Base-by-base conservation (phyloP, 2,113 vertebrate genomes). In the Geococcyx californianus region DNA sequence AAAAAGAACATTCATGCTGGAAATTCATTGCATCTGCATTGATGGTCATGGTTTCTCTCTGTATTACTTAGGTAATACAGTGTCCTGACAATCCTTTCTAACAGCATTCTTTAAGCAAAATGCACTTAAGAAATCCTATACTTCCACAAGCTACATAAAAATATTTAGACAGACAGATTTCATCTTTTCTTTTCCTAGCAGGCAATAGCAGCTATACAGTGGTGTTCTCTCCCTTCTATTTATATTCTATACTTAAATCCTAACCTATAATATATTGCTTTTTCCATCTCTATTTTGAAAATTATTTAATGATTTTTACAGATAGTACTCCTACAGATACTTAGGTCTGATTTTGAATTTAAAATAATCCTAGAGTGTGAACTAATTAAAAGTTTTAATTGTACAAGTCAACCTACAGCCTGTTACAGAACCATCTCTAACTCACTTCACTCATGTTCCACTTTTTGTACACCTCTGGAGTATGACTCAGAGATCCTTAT, bases 391-490 rank as follows among this genome's bases (percentile, higher is more conserved):
- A 59, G 13, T 36, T 82, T 60, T 38, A 59, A 54, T 10, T 75
- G 19, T 2, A 23, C 0, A 5, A 62, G 16, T 10, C 24, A 44
- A 19, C 5, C 17, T 38, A 29, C 7, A 68, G 33, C 14, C 63
- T 47, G 14, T 12, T 42, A 33, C 7, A 91, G 45, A 59, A 64
- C n/a, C 14, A 25, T 9, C 47, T 86, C 17, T 34, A 80, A 40
- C 8, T 76, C 60, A 31, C 16, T n/a, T 81, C 56, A 34, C 34
- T 58, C 26, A 44, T 21, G 21, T 73, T 47, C 20, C 29, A 59
- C 29, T 78, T 38, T 16, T 68, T 54, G 25, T 56, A 2, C 0
- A 4, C 13, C 12, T 55, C 17, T 3, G 1, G 28, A 36, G 5
- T 2, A 64, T 25, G 31, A 52, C 40, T 44, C 21, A 16, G 60